Base-by-base conservation (phyloP, 2,113 vertebrate genomes). In the Otolemur garnettii region DNA sequence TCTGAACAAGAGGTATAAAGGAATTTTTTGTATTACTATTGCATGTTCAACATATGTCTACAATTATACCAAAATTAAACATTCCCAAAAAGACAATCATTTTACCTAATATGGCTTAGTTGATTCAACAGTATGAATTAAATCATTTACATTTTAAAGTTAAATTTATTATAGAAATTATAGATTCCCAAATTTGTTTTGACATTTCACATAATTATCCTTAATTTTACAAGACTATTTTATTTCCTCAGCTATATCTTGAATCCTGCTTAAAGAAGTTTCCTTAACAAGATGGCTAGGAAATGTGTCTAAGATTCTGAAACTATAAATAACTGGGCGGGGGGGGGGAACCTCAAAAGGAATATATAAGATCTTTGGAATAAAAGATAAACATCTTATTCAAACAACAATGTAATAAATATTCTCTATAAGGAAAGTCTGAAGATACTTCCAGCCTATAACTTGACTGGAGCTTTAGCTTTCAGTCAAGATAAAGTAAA, bases 161-260 rank as follows among this genome's bases (percentile, higher is more conserved):
- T 91, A 94, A 94, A 69, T 77, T 8, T 60, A 72, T 72, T 33
- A 33, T n/a, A 71, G 17, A n/a, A 2, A 82, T 60, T 71, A 80
- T 11, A 84, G 26, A 88, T 68, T 78, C 45, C 50, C 18, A 81
- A 81, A 57, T 26, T 95, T 83, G 45, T 82, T 85, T 89, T 82
- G 50, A 91, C 2, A 87, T 15, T 81, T 72, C 45, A 85, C 26
- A 35, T 57, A 82, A 92, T 96, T 96, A 14, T 94, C 19, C 74
- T 97, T 7, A 96, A 62, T 38, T 82, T 93, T 95, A 26, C 2
- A 79, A 87, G 50, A 87, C 53, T 62, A 91, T 72, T 94, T 96
- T 78, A 91, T 50, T 91, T 87, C 33, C 17, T 91, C 14, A 85
- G 64, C 12, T 19, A 50, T 53, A 83, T 68, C 38, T 28, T 87